Conservation (phyloP, 2,888 invertebrate species). For the Blera fallax region DNA sequence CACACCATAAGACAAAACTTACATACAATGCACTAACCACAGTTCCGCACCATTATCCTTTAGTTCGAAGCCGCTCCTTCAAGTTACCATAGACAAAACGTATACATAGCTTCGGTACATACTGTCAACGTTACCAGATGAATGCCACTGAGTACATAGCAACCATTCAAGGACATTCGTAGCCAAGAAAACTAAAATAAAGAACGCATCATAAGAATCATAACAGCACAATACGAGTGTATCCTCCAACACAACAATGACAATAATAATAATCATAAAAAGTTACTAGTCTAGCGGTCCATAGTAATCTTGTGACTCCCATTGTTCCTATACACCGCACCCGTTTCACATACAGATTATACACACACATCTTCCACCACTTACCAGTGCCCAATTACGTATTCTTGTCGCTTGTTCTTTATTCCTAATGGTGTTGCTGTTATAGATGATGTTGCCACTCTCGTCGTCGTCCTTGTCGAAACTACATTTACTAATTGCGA, state of each 20-base stretch:
- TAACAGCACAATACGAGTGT: conserved; percentile 48
- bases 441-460: conserved; percentile 58
- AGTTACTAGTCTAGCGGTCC: conserved; percentile 62
- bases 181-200: conserved; percentile 36
- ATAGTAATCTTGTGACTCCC: conserved; percentile 27
- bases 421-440: conserved; percentile 53
- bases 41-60: conserved; percentile 58
- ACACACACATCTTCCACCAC: conserved; percentile 20
- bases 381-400: conserved; percentile 61
- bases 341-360: background rate
- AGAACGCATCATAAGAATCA: conserved; percentile 47
- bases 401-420: conserved; percentile 64
- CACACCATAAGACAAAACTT: conserved; percentile 52
- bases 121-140: conserved; percentile 2
- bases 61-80: conserved; percentile 37
- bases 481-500: conserved; percentile 72
- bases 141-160: conserved; percentile 20
- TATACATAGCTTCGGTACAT: conserved; percentile 8
- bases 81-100: conserved; percentile 15
- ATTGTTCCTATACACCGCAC: background rate
- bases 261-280: conserved; percentile 62
- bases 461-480: conserved; percentile 61
- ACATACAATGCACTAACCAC: conserved; percentile 55
- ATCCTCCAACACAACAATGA: conserved; percentile 57
- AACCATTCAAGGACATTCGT: conserved; percentile 55